Evolutionary conservation across 1,140 invertebrate species (phyloP), one percentile per base, ranked within the genome.

Genomic region (Pygmarrhopalites habei): DNA sequence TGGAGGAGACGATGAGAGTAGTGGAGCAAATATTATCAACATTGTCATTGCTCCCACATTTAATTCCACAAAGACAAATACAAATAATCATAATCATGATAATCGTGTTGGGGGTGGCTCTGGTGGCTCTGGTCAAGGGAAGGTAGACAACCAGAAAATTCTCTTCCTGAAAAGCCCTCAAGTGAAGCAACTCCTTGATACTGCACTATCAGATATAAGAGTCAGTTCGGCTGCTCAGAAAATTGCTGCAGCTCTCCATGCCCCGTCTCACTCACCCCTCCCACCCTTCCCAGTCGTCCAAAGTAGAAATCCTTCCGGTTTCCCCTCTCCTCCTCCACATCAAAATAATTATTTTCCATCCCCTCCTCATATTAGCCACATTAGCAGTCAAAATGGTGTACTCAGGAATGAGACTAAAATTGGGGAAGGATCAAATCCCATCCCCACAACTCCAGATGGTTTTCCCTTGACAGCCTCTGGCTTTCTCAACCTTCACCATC

Each of bases 91-190:
- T 23, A 23, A 49, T 49, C 5, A 49, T 52, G 35, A 52, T 15
- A 39, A 65, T 28, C 32, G n/a, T 15, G 17, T 17, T 47, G n/a
- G 2, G 26, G 49, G 28, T 35, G 58, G 25, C 32, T 60, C 4
- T 47, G 7, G 7, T 10, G 17, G 17, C 5, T 10, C 5, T 25
- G 44, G 44, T 47, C 44, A 47, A 47, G 7, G 19, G 44, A 47
- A 47, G 32, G 44, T 21, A 10, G 7, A 25, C 19, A 57, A 56
- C 19, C 66, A 65, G 49, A 66, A 66, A 62, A 62, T 71, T 52
- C n/a, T 68, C 19, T 71, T 71, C 58, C 60, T 71, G 29, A 71
- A 68, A 62, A 64, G 56, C 53, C 66, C 69, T 57, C 64, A 71
- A 62, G 66, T 71, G 26, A 68, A 68, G 53, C 66, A 66, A 58